Conservation (phyloP, 2,797 vertebrate genomes). For the Gymnodraco acuticeps region DNA sequence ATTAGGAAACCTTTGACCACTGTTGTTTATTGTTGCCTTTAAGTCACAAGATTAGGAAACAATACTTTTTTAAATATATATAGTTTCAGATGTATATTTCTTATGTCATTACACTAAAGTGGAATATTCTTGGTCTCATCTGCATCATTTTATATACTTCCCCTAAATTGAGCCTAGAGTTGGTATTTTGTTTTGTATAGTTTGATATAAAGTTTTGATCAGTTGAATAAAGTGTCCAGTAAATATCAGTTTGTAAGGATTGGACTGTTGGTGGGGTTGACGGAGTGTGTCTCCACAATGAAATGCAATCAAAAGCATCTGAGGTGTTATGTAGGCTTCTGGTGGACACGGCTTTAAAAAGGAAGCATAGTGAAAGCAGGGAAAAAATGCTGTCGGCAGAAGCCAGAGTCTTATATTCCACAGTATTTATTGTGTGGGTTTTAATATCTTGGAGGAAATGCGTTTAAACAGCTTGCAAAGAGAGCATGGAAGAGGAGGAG, state of each 20-base stretch:
- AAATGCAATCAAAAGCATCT: slow-evolving; percentile 34
- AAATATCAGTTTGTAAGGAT: background rate
- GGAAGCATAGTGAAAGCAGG: slow-evolving; percentile 22
- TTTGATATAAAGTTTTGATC: slow-evolving; percentile 4
- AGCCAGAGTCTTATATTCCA: slow-evolving; percentile 37
- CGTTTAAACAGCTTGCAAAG: slow-evolving; percentile 50
- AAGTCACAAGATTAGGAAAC: background rate
- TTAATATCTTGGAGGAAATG: slow-evolving; percentile 58
- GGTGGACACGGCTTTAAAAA: slow-evolving; percentile 26
- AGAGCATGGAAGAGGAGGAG: slow-evolving; percentile 21
- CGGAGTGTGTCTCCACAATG: background rate
- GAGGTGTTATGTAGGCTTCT: slow-evolving; percentile 19
- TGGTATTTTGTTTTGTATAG: background rate
- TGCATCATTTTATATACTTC: background rate
- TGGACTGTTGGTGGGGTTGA: background rate
- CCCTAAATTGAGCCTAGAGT: background rate
- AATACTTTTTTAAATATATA: background rate
- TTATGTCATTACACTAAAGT: background rate
- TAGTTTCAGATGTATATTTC: background rate
- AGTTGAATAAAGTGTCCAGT: background rate
- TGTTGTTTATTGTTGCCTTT: background rate
- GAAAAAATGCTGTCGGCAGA: slow-evolving; percentile 30
- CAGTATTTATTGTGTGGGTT: slow-evolving; percentile 48
- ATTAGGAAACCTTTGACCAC: too few relatives aligned
- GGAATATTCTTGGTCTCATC: background rate